Conservation (phyloP, 2,113 vertebrate species). For the Myodes glareolus region DNA sequence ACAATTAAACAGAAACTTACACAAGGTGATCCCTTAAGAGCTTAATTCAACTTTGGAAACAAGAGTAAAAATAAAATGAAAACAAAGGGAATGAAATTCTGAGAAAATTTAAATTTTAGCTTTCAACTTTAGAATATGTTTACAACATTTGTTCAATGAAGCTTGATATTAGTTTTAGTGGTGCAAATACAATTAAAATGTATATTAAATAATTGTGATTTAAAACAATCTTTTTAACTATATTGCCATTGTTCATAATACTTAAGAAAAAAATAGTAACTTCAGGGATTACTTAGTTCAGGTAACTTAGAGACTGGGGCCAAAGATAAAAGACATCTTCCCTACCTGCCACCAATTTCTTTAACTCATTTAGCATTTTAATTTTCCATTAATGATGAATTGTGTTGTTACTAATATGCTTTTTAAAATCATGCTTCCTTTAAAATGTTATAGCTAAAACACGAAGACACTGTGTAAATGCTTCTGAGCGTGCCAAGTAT, state of each 20-base stretch:
- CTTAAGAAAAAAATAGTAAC: background rate
- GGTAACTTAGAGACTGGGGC: background rate
- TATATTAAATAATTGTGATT: conserved; percentile 3
- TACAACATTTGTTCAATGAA: background rate
- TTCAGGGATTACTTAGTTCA: background rate
- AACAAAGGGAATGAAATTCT: background rate
- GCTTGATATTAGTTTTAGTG: background rate
- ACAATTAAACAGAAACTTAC: background rate
- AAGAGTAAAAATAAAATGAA: background rate
- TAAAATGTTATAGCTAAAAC: background rate
- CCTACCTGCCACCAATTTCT: background rate
- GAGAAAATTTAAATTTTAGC: background rate
- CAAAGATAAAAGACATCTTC: background rate
- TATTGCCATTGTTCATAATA: background rate
- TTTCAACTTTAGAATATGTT: background rate
- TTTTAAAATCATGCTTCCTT: background rate
- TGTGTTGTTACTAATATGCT: background rate
- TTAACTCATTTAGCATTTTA: background rate
- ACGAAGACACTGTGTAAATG: background rate
- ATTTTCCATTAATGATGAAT: background rate
- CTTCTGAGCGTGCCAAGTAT: background rate
- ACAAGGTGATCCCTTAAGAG: background rate
- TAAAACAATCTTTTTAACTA: background rate
- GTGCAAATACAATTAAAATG: background rate
- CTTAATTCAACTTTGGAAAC: background rate